Conservation (phyloP, 2,797 vertebrate species). For the Takifugu ocellatus region DNA sequence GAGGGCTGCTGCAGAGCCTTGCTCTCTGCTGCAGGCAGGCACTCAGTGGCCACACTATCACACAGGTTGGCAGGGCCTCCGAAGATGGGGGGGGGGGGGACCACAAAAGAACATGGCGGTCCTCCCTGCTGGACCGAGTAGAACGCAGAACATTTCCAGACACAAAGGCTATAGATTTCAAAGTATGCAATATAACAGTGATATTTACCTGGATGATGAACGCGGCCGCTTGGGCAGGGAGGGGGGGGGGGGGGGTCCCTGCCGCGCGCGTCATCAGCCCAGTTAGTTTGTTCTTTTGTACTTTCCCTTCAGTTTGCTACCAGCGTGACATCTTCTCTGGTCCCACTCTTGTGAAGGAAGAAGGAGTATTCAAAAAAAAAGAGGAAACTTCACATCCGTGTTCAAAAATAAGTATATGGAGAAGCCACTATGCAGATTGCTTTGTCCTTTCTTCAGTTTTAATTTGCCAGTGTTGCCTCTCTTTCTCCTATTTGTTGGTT, state of each 20-base stretch:
- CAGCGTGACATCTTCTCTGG: slow-evolving; percentile 67
- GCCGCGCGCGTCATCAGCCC: slow-evolving; percentile 41
- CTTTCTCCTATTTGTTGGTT: slow-evolving; percentile 69
- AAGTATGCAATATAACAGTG: slow-evolving; percentile 76
- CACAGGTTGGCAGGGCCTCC: slow-evolving; percentile 73
- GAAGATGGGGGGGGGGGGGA: slow-evolving; percentile 3
- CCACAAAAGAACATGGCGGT: slow-evolving; percentile 8
- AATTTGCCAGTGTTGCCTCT: slow-evolving; percentile 67
- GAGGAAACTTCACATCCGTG: slow-evolving; percentile 58
- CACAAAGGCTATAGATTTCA: slow-evolving; percentile 72
- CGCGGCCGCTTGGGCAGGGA: slow-evolving; percentile 14
- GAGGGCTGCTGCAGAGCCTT: slow-evolving; percentile 66
- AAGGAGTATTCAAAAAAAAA: slow-evolving; percentile 38
- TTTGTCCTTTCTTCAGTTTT: slow-evolving; percentile 58
- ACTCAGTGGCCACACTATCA: slow-evolving; percentile 79
- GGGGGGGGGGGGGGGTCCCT: slow-evolving; percentile 34
- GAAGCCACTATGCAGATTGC: slow-evolving; percentile 71
- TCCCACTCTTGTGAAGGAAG: slow-evolving; percentile 60
- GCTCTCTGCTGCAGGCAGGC: slow-evolving; percentile 78
- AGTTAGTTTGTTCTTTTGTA: slow-evolving; percentile 58
- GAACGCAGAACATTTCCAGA: slow-evolving; percentile 61
- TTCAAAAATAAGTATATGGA: slow-evolving; percentile 64
- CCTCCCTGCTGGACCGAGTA: slow-evolving; percentile 62
- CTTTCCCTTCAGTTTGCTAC: slow-evolving; percentile 78
- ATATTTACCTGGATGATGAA: slow-evolving; percentile 73